Base-by-base conservation (phyloP, 2,113 vertebrate genomes). In the Melanostigma gelatinosum region DNA sequence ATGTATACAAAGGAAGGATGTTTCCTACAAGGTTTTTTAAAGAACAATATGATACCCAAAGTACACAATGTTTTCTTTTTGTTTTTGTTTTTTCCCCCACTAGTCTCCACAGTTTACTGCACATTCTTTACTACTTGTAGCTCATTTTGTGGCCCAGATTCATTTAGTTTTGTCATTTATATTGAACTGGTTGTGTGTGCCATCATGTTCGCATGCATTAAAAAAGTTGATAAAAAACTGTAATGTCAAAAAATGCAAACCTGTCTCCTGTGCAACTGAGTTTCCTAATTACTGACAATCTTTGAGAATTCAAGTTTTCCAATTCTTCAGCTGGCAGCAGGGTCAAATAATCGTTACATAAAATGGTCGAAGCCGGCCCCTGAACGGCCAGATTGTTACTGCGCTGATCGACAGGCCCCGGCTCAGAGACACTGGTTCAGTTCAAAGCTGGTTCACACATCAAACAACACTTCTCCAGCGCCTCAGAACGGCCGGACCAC, bases 301-400 rank as follows among this genome's bases (percentile, higher is more conserved):
- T 22, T 60, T 48, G 8, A 8, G 1, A 67, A 48, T 29, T 3
- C 24, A 55, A 15, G n/a, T 54, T 36, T 36, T 36, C 11, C 18
- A 15, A 22, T 16, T 61, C 50, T 48, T 58, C 13, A 58, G 24
- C 40, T 58, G 24, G 24, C 24, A 24, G 24, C 24, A 24, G 24
- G 24, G 27, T 77, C 36, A 78, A 48, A 46, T 32, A 69, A 75
- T 63, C 65, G 29, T 15, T 6, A 4, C 22, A 27, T 44, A 3
- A 69, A 81, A 38, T 75, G 29, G 63, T 24, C 46, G 38, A 85
- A 68, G 27, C 13, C 38, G 42, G 11, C 52, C 42, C 46, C 46
- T 86, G 75, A 79, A 81, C 68, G 54, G 48, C 18, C 10, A 32
- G 55, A 68, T 79, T 82, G 72, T 85, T 86, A 52, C 52, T 36